These are phyloP conservation scores for Xerus inauris DNA, from an alignment of 2,113 vertebrate species.

Conservation along the genomic window DNA sequence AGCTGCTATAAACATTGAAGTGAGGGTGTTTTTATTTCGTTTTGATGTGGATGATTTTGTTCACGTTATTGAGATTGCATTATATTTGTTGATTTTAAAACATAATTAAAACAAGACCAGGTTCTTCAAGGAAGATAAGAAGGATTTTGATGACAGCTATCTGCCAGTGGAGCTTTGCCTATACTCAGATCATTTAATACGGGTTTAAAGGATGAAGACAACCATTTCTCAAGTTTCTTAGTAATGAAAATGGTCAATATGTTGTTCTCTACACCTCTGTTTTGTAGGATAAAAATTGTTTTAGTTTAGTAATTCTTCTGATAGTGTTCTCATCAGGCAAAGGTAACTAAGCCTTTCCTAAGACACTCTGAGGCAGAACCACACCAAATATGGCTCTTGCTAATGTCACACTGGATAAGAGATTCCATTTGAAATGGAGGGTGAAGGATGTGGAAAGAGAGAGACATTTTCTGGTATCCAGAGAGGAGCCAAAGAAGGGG, in stretches of 20 bases:
- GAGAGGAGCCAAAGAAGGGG: not conserved
- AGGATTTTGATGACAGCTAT: not conserved
- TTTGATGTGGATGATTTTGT: not conserved
- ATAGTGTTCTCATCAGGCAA: not conserved
- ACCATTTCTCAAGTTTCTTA: conserved; percentile 24
- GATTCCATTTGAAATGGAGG: not conserved
- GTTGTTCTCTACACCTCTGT: not conserved
- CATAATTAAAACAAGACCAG: conserved; percentile 12
- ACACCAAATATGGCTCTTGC: not conserved
- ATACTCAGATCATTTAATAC: not conserved
- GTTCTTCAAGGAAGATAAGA: not conserved
- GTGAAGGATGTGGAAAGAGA: not conserved
- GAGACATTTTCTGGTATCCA: not conserved
- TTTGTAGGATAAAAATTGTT: conserved; percentile 27
- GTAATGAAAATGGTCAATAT: not conserved
- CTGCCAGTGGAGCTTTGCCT: conserved; percentile 1
- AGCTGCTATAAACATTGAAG: too few species aligned
- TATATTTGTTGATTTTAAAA: conserved; percentile 33
- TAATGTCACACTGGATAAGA: not conserved
- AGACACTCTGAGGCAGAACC: not conserved
- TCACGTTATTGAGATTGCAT: not conserved
- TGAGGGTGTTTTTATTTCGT: not conserved
- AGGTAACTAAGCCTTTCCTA: not conserved
- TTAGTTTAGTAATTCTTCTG: conserved; percentile 15
- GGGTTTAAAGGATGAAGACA: not conserved